phyloP scores from a whole-genome alignment of 2,888 invertebrate genomes.

The Helleia helle region DNA sequence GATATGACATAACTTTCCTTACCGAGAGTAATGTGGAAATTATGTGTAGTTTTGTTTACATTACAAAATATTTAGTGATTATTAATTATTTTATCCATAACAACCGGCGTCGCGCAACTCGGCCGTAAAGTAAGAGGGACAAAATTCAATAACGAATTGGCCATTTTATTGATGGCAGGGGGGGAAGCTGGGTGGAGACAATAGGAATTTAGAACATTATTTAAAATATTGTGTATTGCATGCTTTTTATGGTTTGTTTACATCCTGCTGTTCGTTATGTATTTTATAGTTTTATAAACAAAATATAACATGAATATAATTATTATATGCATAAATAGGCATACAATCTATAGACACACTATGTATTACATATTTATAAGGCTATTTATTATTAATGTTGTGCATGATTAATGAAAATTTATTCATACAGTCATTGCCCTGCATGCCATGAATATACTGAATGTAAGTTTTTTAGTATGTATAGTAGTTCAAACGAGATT shows the following conservation, averaged over 20 bases:
- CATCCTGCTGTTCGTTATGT: conserved; percentile 24
- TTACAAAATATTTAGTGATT: conserved; percentile 46
- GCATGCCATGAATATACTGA: too few relatives aligned
- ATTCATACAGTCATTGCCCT: conserved; percentile 22
- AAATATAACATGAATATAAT: neutral
- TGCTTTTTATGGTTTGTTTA: conserved; percentile 46
- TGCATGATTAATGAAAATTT: neutral
- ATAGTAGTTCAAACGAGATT: too few relatives aligned
- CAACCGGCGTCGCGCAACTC: conserved; percentile 69
- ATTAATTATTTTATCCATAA: conserved; percentile 55
- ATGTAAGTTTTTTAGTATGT: too few relatives aligned
- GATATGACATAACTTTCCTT: conserved; percentile 71
- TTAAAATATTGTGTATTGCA: conserved; percentile 63
- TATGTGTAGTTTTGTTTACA: conserved; percentile 56
- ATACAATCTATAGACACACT: too few relatives aligned
- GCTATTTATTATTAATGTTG: neutral
- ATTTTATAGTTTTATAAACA: conserved; percentile 11
- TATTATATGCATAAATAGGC: neutral
- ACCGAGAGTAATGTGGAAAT: conserved; percentile 38
- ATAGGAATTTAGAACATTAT: conserved; percentile 36
- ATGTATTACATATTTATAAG: too few relatives aligned
- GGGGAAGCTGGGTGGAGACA: conserved; percentile 68
- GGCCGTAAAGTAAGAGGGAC: conserved; percentile 55
- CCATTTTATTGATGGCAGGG: conserved; percentile 74
- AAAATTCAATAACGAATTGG: conserved; percentile 74